phyloP scores from a whole-genome alignment of 2,888 invertebrate genomes.

The Dynastes maya region DNA sequence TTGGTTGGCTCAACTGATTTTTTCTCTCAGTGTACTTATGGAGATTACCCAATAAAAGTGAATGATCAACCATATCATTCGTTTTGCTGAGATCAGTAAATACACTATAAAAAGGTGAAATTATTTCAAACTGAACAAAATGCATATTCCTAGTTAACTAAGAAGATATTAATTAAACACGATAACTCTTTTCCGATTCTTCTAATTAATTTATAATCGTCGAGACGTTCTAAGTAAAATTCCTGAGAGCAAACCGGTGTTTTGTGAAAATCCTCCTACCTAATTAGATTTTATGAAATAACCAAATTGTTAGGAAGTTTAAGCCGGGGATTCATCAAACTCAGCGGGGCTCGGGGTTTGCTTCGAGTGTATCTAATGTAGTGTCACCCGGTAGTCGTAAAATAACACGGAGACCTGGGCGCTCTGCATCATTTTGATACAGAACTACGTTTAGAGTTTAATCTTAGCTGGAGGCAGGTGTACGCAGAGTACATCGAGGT shows the following conservation, averaged over 20 bases:
- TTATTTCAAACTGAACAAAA: background rate
- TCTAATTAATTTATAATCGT: conserved; percentile 5
- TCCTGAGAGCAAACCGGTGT: conserved; percentile 39
- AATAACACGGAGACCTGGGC: conserved; percentile 30
- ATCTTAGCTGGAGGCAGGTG: conserved; percentile 6
- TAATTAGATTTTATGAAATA: conserved; percentile 47
- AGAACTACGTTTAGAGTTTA: conserved; percentile 31
- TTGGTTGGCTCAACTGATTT: too few species aligned
- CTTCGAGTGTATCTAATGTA: conserved; percentile 33
- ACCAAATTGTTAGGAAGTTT: conserved; percentile 44
- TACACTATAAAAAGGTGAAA: too few species aligned
- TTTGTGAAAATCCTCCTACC: conserved; percentile 29
- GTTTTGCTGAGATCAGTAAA: too few species aligned
- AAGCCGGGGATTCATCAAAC: conserved; percentile 41
- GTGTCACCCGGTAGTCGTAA: conserved; percentile 34
- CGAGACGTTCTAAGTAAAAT: background rate
- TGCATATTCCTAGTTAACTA: background rate
- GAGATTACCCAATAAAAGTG: too few species aligned
- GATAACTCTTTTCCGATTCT: background rate
- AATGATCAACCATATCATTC: too few species aligned
- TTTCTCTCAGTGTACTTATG: too few species aligned
- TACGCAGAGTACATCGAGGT: background rate
- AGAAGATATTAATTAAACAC: background rate
- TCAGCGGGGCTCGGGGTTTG: conserved; percentile 30
- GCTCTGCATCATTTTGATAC: conserved; percentile 29